Conservation (phyloP, 2,113 vertebrate species). For the Cathartes aura region DNA sequence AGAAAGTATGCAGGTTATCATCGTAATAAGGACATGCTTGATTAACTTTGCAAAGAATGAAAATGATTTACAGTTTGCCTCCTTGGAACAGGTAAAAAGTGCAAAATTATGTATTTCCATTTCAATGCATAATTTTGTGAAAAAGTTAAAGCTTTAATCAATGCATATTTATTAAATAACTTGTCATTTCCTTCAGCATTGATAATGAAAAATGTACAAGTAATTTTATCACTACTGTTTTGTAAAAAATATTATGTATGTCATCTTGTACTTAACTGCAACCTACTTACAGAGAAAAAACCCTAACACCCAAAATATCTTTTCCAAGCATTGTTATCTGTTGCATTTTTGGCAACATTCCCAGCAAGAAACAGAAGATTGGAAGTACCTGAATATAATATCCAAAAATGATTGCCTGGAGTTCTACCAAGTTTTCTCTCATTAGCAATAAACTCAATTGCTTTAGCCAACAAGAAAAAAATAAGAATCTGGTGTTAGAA, state of each 20-base stretch:
- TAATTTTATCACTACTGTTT: neutral
- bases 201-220: neutral
- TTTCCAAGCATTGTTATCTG: neutral
- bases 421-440: neutral
- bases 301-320: neutral
- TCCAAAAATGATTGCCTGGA: neutral
- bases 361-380: neutral
- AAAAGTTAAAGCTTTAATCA: neutral
- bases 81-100: neutral
- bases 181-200: neutral
- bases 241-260: neutral
- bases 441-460: neutral
- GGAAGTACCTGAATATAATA: neutral
- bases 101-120: neutral
- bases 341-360: conserved; percentile 2
- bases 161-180: neutral
- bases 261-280: neutral
- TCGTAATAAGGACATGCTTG: neutral
- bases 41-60: neutral
- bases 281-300: neutral
- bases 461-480: neutral
- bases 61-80: neutral
- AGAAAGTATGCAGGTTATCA: neutral
- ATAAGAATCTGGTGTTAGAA: neutral
- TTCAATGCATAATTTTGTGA: neutral